Percentiles rank a stretch among this genome's conserved stretches.
Conservation (phyloP, 2,113 vertebrate species). For the Ochotona curzoniae region DNA sequence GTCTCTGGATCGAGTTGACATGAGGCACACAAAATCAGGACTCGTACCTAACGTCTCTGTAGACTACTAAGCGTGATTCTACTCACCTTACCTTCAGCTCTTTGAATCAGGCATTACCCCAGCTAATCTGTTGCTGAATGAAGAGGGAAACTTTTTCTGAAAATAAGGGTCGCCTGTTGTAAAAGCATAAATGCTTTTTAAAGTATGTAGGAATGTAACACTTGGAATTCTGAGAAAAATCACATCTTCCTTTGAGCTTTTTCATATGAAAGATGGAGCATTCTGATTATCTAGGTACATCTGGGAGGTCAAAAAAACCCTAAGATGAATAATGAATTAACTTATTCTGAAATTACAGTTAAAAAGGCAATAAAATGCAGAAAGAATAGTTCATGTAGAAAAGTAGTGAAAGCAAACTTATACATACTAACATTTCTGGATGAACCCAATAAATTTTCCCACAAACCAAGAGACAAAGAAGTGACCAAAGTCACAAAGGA, state of each 20-base stretch:
- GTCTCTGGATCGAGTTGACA: not conserved
- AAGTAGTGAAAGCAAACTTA: conserved; percentile 21
- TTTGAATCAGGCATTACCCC: not conserved
- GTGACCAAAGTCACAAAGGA: too few relatives aligned
- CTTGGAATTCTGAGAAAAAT: not conserved
- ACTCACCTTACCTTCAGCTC: not conserved
- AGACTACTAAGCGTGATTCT: not conserved
- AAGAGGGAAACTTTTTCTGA: conserved; percentile 41
- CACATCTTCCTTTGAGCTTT: not conserved
- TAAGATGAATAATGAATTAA: conserved; percentile 5
- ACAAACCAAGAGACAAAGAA: conserved; percentile 3
- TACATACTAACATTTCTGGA: conserved; percentile 14
- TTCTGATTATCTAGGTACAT: not conserved
- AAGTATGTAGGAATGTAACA: not conserved
- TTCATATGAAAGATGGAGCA: conserved; percentile 28
- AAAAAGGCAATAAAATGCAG: not conserved
- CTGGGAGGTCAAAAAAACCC: not conserved
- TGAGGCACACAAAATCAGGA: conserved; percentile 12
- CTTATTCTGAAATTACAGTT: conserved; percentile 11
- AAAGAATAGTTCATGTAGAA: not conserved
- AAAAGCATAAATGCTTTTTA: not conserved
- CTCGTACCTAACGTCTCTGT: not conserved
- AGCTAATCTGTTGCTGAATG: not conserved
- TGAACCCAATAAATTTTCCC: conserved; percentile 18
- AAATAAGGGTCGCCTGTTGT: conserved; percentile 30